These are phyloP conservation scores for Zalophus californianus DNA, from an alignment of 2,797 vertebrate genomes.

Conservation along the genomic window DNA sequence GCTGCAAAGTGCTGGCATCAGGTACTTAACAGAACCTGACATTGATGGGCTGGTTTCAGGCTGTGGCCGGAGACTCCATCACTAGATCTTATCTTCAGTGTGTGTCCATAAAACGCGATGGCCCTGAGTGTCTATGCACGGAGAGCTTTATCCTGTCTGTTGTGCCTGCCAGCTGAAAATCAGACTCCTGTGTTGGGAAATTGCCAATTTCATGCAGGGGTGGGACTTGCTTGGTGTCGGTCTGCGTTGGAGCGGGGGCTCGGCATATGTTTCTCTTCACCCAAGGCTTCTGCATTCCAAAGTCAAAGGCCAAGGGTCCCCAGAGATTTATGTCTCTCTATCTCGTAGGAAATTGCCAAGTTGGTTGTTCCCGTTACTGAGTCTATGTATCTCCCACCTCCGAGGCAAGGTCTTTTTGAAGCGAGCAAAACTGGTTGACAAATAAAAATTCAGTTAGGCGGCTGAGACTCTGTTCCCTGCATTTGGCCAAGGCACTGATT, in stretches of 20 bases:
- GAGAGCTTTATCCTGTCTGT: slow-evolving; percentile 63
- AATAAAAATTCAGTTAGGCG: not conserved
- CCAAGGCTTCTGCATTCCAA: not conserved
- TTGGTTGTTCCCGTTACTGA: accelerated
- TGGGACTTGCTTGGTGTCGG: not conserved
- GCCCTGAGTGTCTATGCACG: slow-evolving; percentile 60
- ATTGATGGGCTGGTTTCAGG: slow-evolving; percentile 83
- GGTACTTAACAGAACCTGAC: slow-evolving; percentile 85
- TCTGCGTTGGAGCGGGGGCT: accelerated
- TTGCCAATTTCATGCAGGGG: slow-evolving; percentile 62
- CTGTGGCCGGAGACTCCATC: slow-evolving; percentile 80
- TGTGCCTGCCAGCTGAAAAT: slow-evolving; percentile 77
- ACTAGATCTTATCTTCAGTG: slow-evolving; percentile 82
- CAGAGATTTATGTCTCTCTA: not conserved
- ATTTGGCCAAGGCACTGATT: not conserved
- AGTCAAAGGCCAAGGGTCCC: slow-evolving; percentile 42
- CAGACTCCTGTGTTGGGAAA: slow-evolving; percentile 38
- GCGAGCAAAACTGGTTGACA: not conserved
- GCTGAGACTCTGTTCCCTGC: not conserved
- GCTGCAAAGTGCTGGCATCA: slow-evolving; percentile 80
- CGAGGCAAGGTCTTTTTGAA: accelerated
- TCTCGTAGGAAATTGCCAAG: not conserved
- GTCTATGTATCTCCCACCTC: not conserved
- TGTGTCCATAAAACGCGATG: slow-evolving; percentile 71
- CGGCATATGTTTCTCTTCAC: not conserved